Evolutionary conservation across 2,888 invertebrate species (phyloP).

Genomic region (Drosophila limbata): DNA sequence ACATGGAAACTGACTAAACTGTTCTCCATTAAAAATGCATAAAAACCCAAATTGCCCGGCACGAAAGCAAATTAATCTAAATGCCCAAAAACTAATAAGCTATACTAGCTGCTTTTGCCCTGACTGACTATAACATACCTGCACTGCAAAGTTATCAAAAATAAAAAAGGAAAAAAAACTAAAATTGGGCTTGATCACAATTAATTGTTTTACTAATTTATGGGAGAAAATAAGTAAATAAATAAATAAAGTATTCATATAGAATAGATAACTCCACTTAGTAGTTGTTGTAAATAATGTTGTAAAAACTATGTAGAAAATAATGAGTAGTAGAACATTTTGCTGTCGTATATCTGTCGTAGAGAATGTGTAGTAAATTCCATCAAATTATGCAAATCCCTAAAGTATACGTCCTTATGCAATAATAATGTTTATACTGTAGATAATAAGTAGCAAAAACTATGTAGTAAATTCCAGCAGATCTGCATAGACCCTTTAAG

Average conservation of each 20-base stretch:
- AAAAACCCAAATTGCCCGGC: slow-evolving; percentile 56
- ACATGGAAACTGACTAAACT: slow-evolving; percentile 50
- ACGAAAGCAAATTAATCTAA: slow-evolving; percentile 63
- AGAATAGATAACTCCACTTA: too few species aligned
- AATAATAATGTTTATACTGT: background rate
- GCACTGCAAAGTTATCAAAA: background rate
- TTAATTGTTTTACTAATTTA: too few species aligned
- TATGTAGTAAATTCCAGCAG: background rate
- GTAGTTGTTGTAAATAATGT: too few species aligned
- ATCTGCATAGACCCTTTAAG: slow-evolving; percentile 26
- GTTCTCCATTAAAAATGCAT: slow-evolving; percentile 75
- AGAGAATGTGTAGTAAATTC: too few species aligned
- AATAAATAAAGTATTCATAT: too few species aligned
- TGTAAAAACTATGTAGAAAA: background rate
- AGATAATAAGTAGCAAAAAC: background rate
- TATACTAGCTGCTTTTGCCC: background rate
- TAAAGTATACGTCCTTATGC: too few species aligned
- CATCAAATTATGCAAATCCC: too few species aligned
- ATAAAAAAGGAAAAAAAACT: too few species aligned
- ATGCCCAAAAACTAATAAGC: slow-evolving; percentile 59
- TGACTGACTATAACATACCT: slow-evolving; percentile 19
- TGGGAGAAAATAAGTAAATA: too few species aligned
- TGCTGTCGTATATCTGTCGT: background rate
- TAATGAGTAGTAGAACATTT: too few species aligned
- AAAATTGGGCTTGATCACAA: too few species aligned